These are phyloP conservation scores for Aldabrachelys gigantea DNA, from an alignment of 2,113 vertebrate species.

Conservation along the genomic window DNA sequence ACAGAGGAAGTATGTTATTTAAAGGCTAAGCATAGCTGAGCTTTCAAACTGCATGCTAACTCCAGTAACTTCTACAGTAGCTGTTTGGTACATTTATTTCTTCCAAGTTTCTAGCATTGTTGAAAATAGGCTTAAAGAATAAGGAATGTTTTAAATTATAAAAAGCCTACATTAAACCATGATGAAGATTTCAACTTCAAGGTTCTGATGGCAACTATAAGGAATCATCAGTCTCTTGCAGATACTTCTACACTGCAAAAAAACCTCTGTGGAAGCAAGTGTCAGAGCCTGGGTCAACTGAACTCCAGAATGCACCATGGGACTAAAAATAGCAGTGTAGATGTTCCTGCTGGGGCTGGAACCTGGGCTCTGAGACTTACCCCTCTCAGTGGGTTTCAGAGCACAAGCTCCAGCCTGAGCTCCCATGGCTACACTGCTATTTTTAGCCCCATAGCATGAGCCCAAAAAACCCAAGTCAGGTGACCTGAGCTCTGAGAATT, in stretches of 20 bases:
- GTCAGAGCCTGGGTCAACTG: background rate
- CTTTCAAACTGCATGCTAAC: fast-evolving
- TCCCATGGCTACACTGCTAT: no score
- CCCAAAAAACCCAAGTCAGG: no score
- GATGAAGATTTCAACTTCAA: background rate
- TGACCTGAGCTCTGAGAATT: no score
- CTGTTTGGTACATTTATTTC: background rate
- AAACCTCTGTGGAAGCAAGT: background rate
- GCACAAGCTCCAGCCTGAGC: fast-evolving
- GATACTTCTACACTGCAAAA: background rate
- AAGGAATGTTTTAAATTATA: background rate
- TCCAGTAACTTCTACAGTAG: background rate
- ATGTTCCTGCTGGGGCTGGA: background rate
- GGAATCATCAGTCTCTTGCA: background rate
- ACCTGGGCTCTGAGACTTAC: background rate
- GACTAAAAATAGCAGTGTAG: no score
- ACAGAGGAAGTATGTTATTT: background rate
- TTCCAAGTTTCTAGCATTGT: background rate
- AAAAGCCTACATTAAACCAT: background rate
- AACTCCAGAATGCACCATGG: background rate
- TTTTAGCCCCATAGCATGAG: no score
- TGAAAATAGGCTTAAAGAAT: background rate
- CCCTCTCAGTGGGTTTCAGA: background rate
- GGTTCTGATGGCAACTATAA: background rate
- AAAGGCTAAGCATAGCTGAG: background rate